These are phyloP conservation scores for Albula glossodonta DNA, from an alignment of 2,113 vertebrate species.

Conservation along the genomic window DNA sequence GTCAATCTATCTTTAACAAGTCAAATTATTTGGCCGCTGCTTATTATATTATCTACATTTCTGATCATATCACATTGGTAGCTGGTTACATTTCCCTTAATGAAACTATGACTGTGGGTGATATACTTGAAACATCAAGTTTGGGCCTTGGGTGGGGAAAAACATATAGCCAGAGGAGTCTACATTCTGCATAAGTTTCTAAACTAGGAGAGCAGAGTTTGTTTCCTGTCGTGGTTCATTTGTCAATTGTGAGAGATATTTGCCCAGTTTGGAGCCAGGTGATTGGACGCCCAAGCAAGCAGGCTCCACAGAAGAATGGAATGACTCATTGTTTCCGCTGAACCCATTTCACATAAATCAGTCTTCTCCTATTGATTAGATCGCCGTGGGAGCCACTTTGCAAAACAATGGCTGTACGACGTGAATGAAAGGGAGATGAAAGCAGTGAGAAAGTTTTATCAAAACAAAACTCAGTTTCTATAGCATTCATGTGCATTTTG, in stretches of 20 bases:
- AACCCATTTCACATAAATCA: conserved; percentile 16
- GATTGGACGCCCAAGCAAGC: not conserved
- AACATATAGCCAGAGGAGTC: not conserved
- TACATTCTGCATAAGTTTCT: not conserved
- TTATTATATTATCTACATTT: not conserved
- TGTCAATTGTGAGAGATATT: not conserved
- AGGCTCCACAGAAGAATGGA: conserved; percentile 4
- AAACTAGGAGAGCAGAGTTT: not conserved
- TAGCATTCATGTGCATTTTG: not conserved
- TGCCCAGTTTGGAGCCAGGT: conserved; percentile 4
- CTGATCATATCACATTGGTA: not conserved
- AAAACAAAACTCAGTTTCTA: not conserved
- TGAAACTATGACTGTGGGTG: not conserved
- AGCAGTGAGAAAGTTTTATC: not conserved
- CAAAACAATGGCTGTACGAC: not conserved
- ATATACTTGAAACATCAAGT: not conserved
- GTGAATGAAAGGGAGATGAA: not conserved
- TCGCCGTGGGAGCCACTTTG: not conserved
- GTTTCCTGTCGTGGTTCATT: not conserved
- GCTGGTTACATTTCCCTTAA: not conserved
- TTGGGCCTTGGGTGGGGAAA: not conserved
- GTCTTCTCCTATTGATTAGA: conserved; percentile 7
- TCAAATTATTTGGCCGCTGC: too few relatives aligned
- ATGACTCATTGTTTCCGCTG: conserved; percentile 18
- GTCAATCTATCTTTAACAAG: too few relatives aligned